Conservation (phyloP, 2,888 invertebrate species). For the Diaperis boleti region DNA sequence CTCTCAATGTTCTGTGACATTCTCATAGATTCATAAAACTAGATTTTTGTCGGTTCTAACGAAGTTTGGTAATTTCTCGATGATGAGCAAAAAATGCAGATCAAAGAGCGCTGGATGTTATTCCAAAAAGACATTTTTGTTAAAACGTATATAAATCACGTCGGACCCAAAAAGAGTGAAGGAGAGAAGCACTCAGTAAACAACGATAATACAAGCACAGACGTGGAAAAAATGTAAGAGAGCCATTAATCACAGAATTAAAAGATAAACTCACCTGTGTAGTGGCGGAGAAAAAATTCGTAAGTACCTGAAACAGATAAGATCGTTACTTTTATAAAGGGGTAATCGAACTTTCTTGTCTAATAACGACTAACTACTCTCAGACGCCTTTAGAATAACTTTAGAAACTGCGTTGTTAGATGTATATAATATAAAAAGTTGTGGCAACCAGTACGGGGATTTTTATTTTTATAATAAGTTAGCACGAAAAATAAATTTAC, state of each 20-base stretch:
- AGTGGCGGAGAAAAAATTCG: not conserved
- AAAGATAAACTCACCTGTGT: slow-evolving; percentile 1
- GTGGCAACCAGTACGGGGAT: too few species aligned
- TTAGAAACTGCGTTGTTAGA: too few species aligned
- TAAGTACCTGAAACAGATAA: not conserved
- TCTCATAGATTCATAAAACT: not conserved
- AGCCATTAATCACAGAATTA: slow-evolving; percentile 4
- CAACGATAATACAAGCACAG: not conserved
- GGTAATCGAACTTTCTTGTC: too few species aligned
- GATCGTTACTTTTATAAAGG: too few species aligned
- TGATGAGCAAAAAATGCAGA: slow-evolving; percentile 9
- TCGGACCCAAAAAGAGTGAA: not conserved
- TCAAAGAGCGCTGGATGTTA: slow-evolving; percentile 1
- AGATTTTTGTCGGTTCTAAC: not conserved
- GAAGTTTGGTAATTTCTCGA: slow-evolving; percentile 4
- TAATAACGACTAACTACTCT: too few species aligned
- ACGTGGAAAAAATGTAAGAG: not conserved
- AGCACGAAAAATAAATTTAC: slow-evolving; percentile 21
- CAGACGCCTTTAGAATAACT: too few species aligned
- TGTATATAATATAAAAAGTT: too few species aligned
- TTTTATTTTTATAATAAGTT: too few species aligned
- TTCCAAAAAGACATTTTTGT: slow-evolving; percentile 3
- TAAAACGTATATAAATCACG: slow-evolving; percentile 2
- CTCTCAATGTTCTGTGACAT: not conserved
- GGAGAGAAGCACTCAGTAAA: not conserved